Percentiles rank a stretch among this genome's conserved stretches.
phyloP scores from a whole-genome alignment of 2,888 invertebrate species.

The Ariolimax columbianus region DNA sequence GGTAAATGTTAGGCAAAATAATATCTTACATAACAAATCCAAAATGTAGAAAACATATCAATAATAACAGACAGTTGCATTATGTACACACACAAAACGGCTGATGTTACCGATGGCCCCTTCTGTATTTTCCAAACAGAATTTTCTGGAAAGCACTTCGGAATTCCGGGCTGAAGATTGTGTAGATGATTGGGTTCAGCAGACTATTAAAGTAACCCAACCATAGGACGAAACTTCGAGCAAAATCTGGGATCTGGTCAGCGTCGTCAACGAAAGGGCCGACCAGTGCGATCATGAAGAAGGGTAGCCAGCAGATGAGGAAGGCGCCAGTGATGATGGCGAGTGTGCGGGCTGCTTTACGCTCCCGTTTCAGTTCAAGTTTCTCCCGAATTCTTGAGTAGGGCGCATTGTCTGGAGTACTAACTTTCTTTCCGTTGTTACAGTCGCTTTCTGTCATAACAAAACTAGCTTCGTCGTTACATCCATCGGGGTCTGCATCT shows the following conservation, averaged over 20 bases:
- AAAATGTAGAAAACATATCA: neutral
- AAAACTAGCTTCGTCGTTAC: constrained; percentile 55
- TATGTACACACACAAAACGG: neutral
- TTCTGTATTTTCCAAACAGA: constrained; percentile 79
- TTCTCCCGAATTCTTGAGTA: constrained; percentile 72
- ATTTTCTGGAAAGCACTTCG: constrained; percentile 92
- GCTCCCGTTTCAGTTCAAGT: constrained; percentile 77
- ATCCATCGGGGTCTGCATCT: constrained; percentile 35
- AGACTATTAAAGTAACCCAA: constrained; percentile 94
- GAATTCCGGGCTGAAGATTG: constrained; percentile 95
- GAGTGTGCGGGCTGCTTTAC: constrained; percentile 78
- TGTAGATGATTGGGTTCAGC: constrained; percentile 93
- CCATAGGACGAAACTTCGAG: constrained; percentile 84
- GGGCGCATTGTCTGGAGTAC: constrained; percentile 62
- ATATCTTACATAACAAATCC: neutral
- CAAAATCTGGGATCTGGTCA: constrained; percentile 66
- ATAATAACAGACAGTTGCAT: neutral
- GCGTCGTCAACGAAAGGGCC: constrained; percentile 88
- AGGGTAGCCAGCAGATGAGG: constrained; percentile 95
- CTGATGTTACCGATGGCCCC: constrained; percentile 45
- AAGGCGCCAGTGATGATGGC: constrained; percentile 91
- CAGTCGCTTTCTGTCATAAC: constrained; percentile 57
- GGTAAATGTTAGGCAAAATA: neutral
- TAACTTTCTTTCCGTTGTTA: constrained; percentile 62
- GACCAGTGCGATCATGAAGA: constrained; percentile 92